Conservation (phyloP, 2,113 vertebrate species). For the Capreolus pygargus region DNA sequence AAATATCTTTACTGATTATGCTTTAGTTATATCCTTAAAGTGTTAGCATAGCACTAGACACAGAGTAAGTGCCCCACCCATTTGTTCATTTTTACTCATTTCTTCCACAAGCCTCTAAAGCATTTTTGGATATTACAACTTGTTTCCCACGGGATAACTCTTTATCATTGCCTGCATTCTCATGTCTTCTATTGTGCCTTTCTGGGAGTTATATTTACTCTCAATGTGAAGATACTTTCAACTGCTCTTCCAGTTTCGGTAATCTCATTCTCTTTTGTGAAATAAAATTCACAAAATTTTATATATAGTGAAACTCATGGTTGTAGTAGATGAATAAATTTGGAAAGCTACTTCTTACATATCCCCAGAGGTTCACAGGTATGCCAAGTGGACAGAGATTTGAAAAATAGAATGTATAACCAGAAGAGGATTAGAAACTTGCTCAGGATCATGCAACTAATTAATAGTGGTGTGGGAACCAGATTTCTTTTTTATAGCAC, state of each 20-base stretch:
- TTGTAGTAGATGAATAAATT: not conserved
- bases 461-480: not conserved
- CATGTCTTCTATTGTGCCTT: not conserved
- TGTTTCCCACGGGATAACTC: not conserved
- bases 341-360: not conserved
- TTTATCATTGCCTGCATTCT: not conserved
- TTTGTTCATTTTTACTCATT: constrained; percentile 3
- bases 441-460: not conserved
- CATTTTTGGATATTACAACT: not conserved
- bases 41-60: not conserved
- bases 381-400: not conserved
- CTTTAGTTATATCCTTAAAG: not conserved
- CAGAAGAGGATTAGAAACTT: not conserved
- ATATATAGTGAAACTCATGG: not conserved
- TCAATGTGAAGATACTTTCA: not conserved
- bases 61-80: not conserved
- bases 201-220: not conserved
- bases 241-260: not conserved
- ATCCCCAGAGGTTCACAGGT: not conserved
- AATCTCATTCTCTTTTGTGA: not conserved
- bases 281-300: not conserved
- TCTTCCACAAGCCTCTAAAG: not conserved
- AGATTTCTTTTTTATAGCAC: not conserved
- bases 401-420: not conserved
- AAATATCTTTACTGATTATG: not conserved